Evolutionary conservation across 2,113 vertebrate genomes (phyloP), one percentile per base, ranked within the genome.

Genomic region (Lampris megalopsis): DNA sequence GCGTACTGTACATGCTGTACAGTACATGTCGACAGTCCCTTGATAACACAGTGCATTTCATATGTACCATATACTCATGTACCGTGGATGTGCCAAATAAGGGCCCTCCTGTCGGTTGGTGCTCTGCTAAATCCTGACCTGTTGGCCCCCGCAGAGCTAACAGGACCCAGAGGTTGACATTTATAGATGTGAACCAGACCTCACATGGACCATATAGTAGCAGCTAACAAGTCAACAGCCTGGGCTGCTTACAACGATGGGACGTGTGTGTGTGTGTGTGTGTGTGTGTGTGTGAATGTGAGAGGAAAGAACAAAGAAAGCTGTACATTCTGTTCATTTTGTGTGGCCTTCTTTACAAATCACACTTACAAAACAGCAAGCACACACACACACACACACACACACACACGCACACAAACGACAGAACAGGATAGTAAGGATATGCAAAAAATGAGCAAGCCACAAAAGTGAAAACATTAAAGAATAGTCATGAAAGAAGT

Each of bases 121-220:
- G 73, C 61, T 80, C 77, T 85, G 73, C 80, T 38, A 38, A 53
- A 53, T 53, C 54, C 59, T 83, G 75, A 87, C 79, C 75, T 64
- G 70, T 68, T 74, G 47, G 57, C 82, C 70, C 43, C 48, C 52
- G 63, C 68, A 64, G 53, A 76, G 62, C 77, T 64, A 86, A 74
- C 53, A 69, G 6, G 49, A 36, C 61, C 79, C 76, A 63, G 37
- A 78, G 50, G 62, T 47, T 80, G 84, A 83, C 75, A 77, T 85
- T 86, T 79, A 91, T 78, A 85, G 67, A 88, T 83, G 75, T 75
- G 80, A 75, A 87, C 65, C 64, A 56, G 80, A 85, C 69, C 83
- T 77, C 57, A 65, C 62, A 52, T 65, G 65, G 60, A 52, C 75
- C 40, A 24, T 24, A 24, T 50, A 47, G 41, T 74, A 77, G 80